phyloP scores from a whole-genome alignment of 92 coral and sea anemone genomes.

The Blastomussa wellsi region DNA sequence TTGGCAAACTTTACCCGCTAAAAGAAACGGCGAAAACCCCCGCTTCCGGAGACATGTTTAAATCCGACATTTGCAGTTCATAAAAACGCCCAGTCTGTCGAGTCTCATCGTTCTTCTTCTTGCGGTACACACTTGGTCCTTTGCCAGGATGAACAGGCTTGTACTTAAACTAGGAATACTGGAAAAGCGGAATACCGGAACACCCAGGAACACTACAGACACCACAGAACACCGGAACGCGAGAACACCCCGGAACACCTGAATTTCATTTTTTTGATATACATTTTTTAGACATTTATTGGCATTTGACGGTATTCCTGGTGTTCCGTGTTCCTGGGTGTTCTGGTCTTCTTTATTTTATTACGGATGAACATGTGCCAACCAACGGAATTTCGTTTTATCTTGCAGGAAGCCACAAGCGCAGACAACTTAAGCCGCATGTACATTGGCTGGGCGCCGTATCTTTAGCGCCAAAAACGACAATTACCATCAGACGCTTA shows the following conservation, averaged over 20 bases:
- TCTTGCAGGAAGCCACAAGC: constrained; percentile 84
- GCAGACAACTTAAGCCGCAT: constrained; percentile 79
- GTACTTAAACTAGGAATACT: too few relatives aligned
- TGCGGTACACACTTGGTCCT: background rate
- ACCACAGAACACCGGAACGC: too few relatives aligned
- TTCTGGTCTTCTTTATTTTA: too few relatives aligned
- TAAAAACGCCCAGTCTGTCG: background rate
- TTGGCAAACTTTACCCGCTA: too few relatives aligned
- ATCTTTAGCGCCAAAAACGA: constrained; percentile 24
- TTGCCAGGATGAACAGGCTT: background rate
- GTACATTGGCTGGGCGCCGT: constrained; percentile 96
- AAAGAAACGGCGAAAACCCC: too few relatives aligned
- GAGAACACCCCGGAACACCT: too few relatives aligned
- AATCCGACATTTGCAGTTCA: background rate
- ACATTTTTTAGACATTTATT: too few relatives aligned
- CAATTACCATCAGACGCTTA: background rate
- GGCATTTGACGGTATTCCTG: too few relatives aligned
- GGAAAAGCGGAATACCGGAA: too few relatives aligned
- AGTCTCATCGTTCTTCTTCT: background rate
- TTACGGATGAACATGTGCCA: background rate
- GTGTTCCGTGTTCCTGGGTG: too few relatives aligned
- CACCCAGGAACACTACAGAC: too few relatives aligned
- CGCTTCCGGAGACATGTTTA: background rate
- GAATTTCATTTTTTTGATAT: too few relatives aligned
- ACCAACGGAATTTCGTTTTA: background rate